A percentile compares a stretch with the other conserved stretches of the same genome.
Conservation (phyloP, 2,888 invertebrate genomes). For the Nemotelus nigrinus region DNA sequence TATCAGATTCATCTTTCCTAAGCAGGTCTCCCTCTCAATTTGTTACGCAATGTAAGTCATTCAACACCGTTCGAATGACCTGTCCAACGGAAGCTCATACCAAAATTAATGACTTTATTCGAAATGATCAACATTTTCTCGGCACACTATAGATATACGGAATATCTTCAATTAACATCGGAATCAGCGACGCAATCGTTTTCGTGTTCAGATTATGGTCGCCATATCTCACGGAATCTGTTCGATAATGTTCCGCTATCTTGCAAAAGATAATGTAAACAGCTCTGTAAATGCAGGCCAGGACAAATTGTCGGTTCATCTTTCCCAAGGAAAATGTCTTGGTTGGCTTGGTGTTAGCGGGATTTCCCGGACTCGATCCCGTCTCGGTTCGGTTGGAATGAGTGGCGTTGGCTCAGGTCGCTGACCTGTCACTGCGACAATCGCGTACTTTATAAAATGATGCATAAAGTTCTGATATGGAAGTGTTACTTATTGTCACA, state of each 20-base stretch:
- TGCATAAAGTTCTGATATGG: constrained; percentile 46
- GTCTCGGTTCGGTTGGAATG: not conserved
- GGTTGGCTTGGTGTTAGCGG: not conserved
- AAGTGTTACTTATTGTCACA: constrained; percentile 36
- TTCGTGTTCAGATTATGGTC: constrained; percentile 11
- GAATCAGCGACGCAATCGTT: constrained; percentile 26
- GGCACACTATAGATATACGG: not conserved
- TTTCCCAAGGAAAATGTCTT: not conserved
- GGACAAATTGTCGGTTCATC: constrained; percentile 5
- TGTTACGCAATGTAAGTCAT: too few species aligned
- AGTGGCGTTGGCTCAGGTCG: constrained; percentile 20
- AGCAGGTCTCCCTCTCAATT: too few species aligned
- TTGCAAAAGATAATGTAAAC: constrained; percentile 32
- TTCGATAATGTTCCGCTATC: constrained; percentile 35
- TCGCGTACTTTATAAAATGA: constrained; percentile 36
- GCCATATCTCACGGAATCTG: constrained; percentile 25
- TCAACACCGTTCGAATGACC: too few species aligned
- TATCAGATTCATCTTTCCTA: too few species aligned
- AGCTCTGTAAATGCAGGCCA: constrained; percentile 15
- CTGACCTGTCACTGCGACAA: constrained; percentile 28
- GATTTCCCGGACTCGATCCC: too few species aligned
- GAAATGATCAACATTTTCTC: not conserved
- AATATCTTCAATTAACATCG: constrained; percentile 36
- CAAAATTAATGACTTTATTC: not conserved
- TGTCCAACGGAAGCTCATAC: not conserved